Evolutionary conservation across 2,113 vertebrate genomes (phyloP), one percentile per base, ranked within the genome.

Genomic region (Dolichotis patagonum): DNA sequence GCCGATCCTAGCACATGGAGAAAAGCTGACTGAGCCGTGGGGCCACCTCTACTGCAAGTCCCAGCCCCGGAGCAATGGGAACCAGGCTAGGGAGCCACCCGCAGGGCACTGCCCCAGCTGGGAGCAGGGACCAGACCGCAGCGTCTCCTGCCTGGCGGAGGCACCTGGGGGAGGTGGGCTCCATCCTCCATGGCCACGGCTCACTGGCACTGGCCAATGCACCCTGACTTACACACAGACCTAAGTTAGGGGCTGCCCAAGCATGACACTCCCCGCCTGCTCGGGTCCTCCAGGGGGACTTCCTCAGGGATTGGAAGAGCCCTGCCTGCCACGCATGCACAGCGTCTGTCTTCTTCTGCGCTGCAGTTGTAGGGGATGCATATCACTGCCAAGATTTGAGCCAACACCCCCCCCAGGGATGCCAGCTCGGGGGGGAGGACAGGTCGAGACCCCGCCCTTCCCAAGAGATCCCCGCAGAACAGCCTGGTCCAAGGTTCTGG

Each of bases 341-440:
- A 7, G 0, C 0, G 24, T n/a, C 81, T 1, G 0, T 11, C 2
- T 19, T 7, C 0, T 2, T 17, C 43, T 10, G 26, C 22, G 0
- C 2, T 28, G 7, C n/a, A 32, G 46, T 38, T 5, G 5, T 30
- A 17, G 11, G 7, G 24, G 52, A 30, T 8, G 1, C 0, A 0
- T 4, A 32, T 1, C 38, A 3, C 16, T 28, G 1, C 26, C 60
- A 1, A 19, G 60, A 12, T 19, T 73, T 26, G 52, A 81, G n/a
- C 32, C 28, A 7, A 30, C 20, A n/a, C n/a, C n/a, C n/a, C n/a
- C n/a, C 0, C 0, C 7, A 22, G 43, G n/a, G 32, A 12, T 1
- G 13, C 46, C n/a, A 2, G 7, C 7, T 17, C 0, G 7, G 43
- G 41, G 41, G 30, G 41, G 12, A 17, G 32, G 32, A 22, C 52